phyloP scores from a whole-genome alignment of 1,140 invertebrate species.

The Lasioglossum albipes region DNA sequence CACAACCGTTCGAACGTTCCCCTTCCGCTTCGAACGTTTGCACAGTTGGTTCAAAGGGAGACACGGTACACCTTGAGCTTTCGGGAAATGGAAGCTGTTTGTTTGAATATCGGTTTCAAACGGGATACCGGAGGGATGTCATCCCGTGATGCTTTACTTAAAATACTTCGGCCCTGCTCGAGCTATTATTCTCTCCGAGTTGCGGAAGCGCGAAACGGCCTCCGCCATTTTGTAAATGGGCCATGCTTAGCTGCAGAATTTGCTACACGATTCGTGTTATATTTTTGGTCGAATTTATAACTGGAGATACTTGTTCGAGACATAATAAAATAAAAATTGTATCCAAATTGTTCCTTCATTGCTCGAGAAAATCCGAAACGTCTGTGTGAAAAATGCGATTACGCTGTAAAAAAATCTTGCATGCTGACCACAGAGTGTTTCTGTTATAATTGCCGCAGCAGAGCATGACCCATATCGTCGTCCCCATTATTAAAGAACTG shows the following conservation, averaged over 20 bases:
- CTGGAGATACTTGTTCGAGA: no score
- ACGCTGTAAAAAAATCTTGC: no score
- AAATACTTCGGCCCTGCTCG: neutral
- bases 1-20: neutral
- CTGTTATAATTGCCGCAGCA: neutral
- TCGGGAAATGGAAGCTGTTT: neutral
- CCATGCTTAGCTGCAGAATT: no score
- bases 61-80: neutral
- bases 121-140: neutral
- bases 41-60: neutral
- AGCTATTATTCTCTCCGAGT: no score
- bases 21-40: conserved; percentile 7
- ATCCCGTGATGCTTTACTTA: neutral
- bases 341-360: no score
- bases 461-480: neutral
- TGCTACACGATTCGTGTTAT: no score
- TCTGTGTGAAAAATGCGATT: no score
- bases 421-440: neutral
- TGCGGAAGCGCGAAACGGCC: no score
- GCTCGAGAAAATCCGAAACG: no score
- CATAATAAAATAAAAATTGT: no score
- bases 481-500: neutral
- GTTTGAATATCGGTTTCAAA: conserved; percentile 49
- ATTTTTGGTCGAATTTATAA: no score
- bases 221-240: no score